These are phyloP conservation scores for Sicus ferrugineus DNA, from an alignment of 2,888 invertebrate genomes.

Conservation along the genomic window DNA sequence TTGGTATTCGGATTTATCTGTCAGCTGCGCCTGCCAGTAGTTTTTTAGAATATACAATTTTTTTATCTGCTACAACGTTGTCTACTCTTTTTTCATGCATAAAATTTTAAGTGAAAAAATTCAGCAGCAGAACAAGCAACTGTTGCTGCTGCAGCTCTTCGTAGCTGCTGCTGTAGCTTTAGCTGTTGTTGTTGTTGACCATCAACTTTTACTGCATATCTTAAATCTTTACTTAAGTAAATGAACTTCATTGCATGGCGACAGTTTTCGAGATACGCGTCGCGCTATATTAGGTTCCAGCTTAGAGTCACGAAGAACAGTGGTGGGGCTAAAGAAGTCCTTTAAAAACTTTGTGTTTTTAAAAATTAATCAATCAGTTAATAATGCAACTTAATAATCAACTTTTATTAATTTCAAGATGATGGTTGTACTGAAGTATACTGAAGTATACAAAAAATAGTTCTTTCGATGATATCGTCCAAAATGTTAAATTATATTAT, in stretches of 20 bases:
- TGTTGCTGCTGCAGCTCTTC: slow-evolving; percentile 7
- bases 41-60: background rate
- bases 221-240: slow-evolving; percentile 31
- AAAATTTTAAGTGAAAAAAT: slow-evolving; percentile 28
- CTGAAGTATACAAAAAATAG: too few relatives aligned
- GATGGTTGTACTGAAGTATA: too few relatives aligned
- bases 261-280: slow-evolving; percentile 27
- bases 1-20: slow-evolving; percentile 8
- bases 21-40: background rate
- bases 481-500: too few relatives aligned
- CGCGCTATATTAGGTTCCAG: too few relatives aligned
- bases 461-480: too few relatives aligned
- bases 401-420: too few relatives aligned
- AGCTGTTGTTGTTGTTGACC: slow-evolving; percentile 22
- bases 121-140: slow-evolving; percentile 4
- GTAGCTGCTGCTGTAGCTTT: background rate
- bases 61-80: slow-evolving; percentile 22
- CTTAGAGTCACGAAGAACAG: too few relatives aligned
- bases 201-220: slow-evolving; percentile 31
- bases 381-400: too few relatives aligned
- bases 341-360: too few relatives aligned
- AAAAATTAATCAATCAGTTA: too few relatives aligned
- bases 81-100: slow-evolving; percentile 24
- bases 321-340: too few relatives aligned
- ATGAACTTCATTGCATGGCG: slow-evolving; percentile 25